Conservation (phyloP, 2,888 invertebrate species). For the Zelleria hepariella region DNA sequence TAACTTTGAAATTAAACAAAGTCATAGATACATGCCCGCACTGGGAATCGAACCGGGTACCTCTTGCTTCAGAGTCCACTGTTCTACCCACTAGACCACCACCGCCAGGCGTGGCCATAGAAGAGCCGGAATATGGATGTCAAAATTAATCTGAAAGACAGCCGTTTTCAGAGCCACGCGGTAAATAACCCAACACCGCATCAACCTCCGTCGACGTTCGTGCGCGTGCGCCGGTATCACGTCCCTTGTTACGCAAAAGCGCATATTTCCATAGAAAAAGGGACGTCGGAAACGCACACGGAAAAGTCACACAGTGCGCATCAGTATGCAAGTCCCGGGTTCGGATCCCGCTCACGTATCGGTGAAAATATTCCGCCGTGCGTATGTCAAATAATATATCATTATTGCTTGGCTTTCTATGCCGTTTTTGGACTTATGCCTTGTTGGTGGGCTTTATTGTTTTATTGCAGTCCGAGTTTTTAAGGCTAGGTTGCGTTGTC, state of each 20-base stretch:
- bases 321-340: conserved; percentile 51
- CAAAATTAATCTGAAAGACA: no score
- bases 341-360: conserved; percentile 50
- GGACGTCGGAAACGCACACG: conserved; percentile 20
- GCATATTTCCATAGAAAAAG: conserved; percentile 24
- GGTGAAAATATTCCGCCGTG: conserved; percentile 49
- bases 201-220: conserved; percentile 1
- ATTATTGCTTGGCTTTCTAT: conserved; percentile 64
- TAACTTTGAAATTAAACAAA: no score
- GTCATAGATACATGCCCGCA: no score
- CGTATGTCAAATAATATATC: conserved; percentile 41
- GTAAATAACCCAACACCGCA: background rate
- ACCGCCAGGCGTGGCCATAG: no score
- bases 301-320: conserved; percentile 38
- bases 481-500: background rate
- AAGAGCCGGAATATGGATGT: no score
- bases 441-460: conserved; percentile 30
- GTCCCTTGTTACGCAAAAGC: conserved; percentile 11
- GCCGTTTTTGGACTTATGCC: conserved; percentile 40
- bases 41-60: no score
- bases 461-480: conserved; percentile 29
- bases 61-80: no score
- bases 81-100: no score
- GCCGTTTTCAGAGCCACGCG: no score
- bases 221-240: conserved; percentile 9